Conservation (phyloP, 2,888 invertebrate species). For the Dolichomitus sp. region DNA sequence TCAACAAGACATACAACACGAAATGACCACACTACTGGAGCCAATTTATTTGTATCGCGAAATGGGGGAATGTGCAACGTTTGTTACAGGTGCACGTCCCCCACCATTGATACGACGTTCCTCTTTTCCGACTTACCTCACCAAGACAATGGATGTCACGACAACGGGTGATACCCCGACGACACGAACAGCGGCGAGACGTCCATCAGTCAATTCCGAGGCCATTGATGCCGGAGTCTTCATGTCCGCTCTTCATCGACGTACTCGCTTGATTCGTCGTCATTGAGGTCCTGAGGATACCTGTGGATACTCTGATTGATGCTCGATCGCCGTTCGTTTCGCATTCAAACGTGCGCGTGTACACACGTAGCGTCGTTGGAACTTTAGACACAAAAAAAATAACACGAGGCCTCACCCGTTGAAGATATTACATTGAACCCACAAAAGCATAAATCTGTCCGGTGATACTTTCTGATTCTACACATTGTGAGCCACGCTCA, state of each 20-base stretch:
- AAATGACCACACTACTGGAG: conserved; percentile 8
- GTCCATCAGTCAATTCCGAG: conserved; percentile 76
- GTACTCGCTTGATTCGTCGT: conserved; percentile 79
- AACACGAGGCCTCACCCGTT: conserved; percentile 22
- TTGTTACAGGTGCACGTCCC: conserved; percentile 76
- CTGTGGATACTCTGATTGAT: conserved; percentile 28
- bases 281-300: conserved; percentile 38
- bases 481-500: not conserved
- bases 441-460: conserved; percentile 28
- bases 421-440: conserved; percentile 40
- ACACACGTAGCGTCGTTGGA: conserved; percentile 4
- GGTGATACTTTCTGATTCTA: conserved; percentile 24
- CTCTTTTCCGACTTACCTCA: conserved; percentile 78
- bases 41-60: conserved; percentile 22
- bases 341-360: not conserved
- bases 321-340: conserved; percentile 19
- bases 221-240: conserved; percentile 67
- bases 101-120: conserved; percentile 80
- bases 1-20: conserved; percentile 28
- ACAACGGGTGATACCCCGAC: conserved; percentile 71
- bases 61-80: conserved; percentile 43
- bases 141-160: conserved; percentile 66
- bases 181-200: conserved; percentile 73
- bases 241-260: conserved; percentile 75
- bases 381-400: not conserved